Evolutionary conservation across 2,113 vertebrate genomes (phyloP), one percentile per base, ranked within the genome.

Genomic region (Illadopsis cleaveri): DNA sequence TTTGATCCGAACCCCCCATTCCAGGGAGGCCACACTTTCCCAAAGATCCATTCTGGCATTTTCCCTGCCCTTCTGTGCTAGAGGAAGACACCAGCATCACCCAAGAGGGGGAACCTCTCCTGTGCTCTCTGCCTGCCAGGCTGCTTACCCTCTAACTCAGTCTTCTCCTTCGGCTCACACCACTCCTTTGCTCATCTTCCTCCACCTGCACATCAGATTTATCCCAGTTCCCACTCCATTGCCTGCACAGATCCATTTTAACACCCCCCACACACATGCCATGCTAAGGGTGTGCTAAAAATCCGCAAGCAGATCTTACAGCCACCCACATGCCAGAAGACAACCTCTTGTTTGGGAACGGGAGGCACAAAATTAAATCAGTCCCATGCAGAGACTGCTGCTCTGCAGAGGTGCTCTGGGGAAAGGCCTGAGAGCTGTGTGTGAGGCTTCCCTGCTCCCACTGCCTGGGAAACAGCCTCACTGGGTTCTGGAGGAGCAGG

Each of bases 311-410:
- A 95, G 89, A 77, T 90, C 94, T 94, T 87, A 70, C 75, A 92
- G 90, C 96, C 94, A 96, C 94, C 96, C 94, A 96, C 96, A 75
- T 42, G 82, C 90, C 96, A 96, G 92, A 62, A 95, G 76, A 94
- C 68, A 90, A 83, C 79, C 79, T 96, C 96, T 89, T 91, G 88
- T 93, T 93, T 95, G 88, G 76, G 90, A 97, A 93, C 3, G 4
- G 58, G 50, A 83, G 76, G 82, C 79, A 81, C 64, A 83, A 65
- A 96, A 94, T 88, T 83, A 90, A 88, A 75, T 54, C 85, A 54
- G 28, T 31, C n/a, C 92, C 92, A 86, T 92, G 82, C 44, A 75
- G 82, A 68, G 82, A 35, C 48, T 57, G 80, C 77, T 95, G 47
- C 89, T 86, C 82, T 1, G 25, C 91, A 86, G 91, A 92, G 85